Conservation (phyloP, 2,113 vertebrate genomes). For the Spheniscus mendiculus region DNA sequence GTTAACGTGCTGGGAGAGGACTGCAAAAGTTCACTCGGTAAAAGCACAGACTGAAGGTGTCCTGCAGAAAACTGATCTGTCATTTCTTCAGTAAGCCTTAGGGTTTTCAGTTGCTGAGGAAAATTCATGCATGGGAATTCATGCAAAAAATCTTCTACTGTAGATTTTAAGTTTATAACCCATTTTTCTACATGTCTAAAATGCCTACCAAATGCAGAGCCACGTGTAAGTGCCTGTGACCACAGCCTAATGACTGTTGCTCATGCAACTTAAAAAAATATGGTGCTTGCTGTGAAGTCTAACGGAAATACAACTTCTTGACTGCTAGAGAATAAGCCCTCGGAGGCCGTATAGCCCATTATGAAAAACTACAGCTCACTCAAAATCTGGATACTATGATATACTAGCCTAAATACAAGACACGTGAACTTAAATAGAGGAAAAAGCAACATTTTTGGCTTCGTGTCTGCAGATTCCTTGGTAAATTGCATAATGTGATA, state of each 20-base stretch:
- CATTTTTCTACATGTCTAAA: background rate
- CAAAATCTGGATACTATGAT: accelerated
- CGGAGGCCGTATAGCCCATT: accelerated
- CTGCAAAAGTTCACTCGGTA: accelerated
- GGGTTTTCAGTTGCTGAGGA: background rate
- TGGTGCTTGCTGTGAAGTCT: accelerated
- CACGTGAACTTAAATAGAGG: no score
- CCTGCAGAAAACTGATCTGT: background rate
- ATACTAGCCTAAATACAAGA: background rate
- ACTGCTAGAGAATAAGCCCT: background rate
- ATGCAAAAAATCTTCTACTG: background rate
- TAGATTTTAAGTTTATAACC: background rate
- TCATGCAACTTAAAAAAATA: accelerated
- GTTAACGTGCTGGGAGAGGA: background rate
- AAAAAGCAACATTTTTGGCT: background rate
- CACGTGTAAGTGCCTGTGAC: accelerated
- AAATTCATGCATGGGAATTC: background rate
- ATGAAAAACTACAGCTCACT: background rate
- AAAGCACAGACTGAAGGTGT: background rate
- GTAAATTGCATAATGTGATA: background rate
- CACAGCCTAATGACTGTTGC: background rate
- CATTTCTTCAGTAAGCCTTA: no score
- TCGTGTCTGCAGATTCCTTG: background rate
- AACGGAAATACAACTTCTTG: background rate
- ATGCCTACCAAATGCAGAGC: background rate